A percentile compares a stretch with the other conserved stretches of the same genome.
Evolutionary conservation across 2,888 invertebrate genomes (phyloP).

Genomic region (Caenorhabditis angaria): DNA sequence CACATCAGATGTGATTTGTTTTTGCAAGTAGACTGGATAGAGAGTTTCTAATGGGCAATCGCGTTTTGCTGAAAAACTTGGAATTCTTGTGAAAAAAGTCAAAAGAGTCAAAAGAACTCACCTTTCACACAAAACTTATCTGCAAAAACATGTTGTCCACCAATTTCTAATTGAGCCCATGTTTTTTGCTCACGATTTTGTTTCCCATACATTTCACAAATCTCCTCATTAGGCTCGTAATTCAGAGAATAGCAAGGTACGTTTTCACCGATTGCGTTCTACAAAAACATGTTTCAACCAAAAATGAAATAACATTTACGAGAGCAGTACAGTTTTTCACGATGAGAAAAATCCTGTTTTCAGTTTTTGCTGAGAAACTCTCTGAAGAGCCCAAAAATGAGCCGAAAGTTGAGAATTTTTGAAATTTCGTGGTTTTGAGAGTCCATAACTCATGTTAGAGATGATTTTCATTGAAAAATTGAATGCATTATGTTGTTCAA

Average conservation of each 20-base stretch:
- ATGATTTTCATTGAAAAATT: too few relatives aligned
- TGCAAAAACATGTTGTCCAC: constrained; percentile 49
- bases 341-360: too few relatives aligned
- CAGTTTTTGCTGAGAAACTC: too few relatives aligned
- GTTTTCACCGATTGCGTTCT: constrained; percentile 49
- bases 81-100: neutral
- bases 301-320: too few relatives aligned
- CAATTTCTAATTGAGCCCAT: constrained; percentile 35
- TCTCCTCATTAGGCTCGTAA: constrained; percentile 52
- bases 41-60: constrained; percentile 52
- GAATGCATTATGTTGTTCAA: too few relatives aligned
- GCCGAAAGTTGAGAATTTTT: too few relatives aligned
- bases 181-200: constrained; percentile 22
- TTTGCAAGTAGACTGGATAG: constrained; percentile 52
- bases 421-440: too few relatives aligned
- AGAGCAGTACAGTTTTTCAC: too few relatives aligned
- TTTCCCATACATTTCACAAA: constrained; percentile 51
- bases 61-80: constrained; percentile 20
- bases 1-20: constrained; percentile 44
- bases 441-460: too few relatives aligned
- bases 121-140: constrained; percentile 58
- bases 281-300: constrained; percentile 7
- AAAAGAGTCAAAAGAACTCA: constrained; percentile 9
- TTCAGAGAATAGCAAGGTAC: constrained; percentile 50
- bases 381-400: too few relatives aligned